Evolutionary conservation across 2,113 vertebrate genomes (phyloP), one percentile per base, ranked within the genome.

Genomic region (Sterna hirundo): DNA sequence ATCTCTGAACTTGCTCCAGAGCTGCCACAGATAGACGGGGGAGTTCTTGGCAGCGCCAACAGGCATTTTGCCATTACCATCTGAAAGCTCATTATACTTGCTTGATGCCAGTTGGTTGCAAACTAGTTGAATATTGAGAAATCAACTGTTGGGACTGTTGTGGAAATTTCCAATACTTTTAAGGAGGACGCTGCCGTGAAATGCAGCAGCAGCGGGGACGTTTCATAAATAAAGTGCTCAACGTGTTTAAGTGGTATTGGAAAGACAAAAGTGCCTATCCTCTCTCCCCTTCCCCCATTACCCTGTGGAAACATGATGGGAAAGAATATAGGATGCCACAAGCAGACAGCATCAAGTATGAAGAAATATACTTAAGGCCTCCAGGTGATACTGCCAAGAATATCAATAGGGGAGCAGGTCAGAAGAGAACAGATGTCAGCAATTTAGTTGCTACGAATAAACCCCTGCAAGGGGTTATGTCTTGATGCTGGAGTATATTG

Each of bases 111-210:
- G 78, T 93, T 40, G 27, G 47, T 40, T 96, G 78, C 89, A 79
- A 85, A 76, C 57, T 7, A 36, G 44, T 11, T 93, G 91, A 83
- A 72, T 72, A 26, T 93, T 96, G 91, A 83, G 87, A 96, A 96
- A 96, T 74, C 55, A 42, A 3, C 57, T 91, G 38, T 79, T 79
- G 74, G 61, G 47, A 60, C 69, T 84, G 69, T 55, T 94, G 88
- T 96, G 81, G 87, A 91, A 90, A 93, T 87, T 95, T 96, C 81
- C 54, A 2, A 30, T 91, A 62, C 74, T 95, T 81, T 84, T 68
- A 93, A 70, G 84, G 89, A 85, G 84, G 81, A 87, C 65, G 46
- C 68, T 86, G n/a, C 80, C 94, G 69, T 29, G 44, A 95, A 87
- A 76, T 57, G n/a, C 46, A 88, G 32, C 40, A 62, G 29, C 58